Conservation (phyloP, 2,113 vertebrate genomes). For the Muntiacus reevesi region DNA sequence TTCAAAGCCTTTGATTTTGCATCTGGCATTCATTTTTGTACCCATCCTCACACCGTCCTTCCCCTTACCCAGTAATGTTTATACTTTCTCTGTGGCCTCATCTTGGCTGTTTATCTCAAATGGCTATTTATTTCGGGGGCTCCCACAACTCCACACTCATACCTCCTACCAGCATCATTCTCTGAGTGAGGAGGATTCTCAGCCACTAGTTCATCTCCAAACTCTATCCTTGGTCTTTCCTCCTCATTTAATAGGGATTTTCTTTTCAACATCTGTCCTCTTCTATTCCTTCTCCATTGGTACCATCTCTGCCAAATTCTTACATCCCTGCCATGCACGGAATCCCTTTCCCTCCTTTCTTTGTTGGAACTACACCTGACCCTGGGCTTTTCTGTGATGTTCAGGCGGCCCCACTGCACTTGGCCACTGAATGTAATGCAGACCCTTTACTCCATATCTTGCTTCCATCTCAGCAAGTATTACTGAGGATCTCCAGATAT, state of each 20-base stretch:
- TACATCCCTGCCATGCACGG: background rate
- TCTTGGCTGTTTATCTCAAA: background rate
- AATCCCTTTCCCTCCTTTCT: background rate
- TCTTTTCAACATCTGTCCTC: background rate
- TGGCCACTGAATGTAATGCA: background rate
- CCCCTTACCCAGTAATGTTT: background rate
- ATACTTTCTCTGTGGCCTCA: background rate
- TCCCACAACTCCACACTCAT: background rate
- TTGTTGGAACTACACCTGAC: background rate
- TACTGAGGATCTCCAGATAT: background rate
- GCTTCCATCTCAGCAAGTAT: background rate
- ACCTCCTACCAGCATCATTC: background rate
- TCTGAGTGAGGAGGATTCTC: background rate
- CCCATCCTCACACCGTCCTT: background rate
- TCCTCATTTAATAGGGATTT: background rate
- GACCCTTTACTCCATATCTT: background rate
- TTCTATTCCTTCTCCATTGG: background rate
- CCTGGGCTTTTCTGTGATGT: background rate
- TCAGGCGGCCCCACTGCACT: background rate
- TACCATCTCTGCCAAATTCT: background rate
- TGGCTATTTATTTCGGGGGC: background rate
- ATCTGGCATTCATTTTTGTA: background rate
- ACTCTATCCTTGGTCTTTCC: background rate
- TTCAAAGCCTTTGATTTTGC: background rate
- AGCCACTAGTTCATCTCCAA: background rate